Percentiles rank a stretch among this genome's conserved stretches.
Evolutionary conservation across 2,888 invertebrate genomes (phyloP).

Genomic region (Tachina lurida): DNA sequence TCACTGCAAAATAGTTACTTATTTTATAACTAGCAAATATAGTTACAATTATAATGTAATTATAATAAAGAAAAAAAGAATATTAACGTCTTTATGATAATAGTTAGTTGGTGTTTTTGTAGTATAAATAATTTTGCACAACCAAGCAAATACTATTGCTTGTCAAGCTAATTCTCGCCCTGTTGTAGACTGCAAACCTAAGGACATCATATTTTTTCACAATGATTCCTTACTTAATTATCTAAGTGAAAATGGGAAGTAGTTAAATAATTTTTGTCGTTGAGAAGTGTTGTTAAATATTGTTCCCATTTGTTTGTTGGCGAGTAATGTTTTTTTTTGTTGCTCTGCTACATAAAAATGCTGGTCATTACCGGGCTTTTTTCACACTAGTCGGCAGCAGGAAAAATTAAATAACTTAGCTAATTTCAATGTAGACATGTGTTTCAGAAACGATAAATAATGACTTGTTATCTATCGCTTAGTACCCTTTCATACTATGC

Average conservation of each 20-base stretch:
- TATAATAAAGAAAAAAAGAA: conserved; percentile 8
- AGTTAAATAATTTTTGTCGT: too few species aligned
- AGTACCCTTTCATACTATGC: too few species aligned
- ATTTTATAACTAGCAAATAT: conserved; percentile 21
- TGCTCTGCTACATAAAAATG: conserved; percentile 2
- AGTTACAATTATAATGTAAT: conserved; percentile 13
- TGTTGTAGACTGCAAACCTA: too few species aligned
- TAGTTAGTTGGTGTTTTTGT: conserved; percentile 1
- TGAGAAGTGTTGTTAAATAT: too few species aligned
- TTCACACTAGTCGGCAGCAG: background rate
- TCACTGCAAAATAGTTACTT: background rate
- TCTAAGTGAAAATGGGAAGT: too few species aligned
- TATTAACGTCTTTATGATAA: conserved; percentile 26
- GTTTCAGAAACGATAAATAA: too few species aligned
- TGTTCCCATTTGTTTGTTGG: background rate
- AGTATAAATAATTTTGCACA: background rate
- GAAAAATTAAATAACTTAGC: background rate
- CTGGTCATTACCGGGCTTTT: background rate
- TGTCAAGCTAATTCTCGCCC: too few species aligned
- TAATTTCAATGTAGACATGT: too few species aligned
- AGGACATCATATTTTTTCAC: too few species aligned
- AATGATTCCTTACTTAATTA: too few species aligned
- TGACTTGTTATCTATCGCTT: too few species aligned
- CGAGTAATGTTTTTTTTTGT: background rate
- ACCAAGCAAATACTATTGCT: background rate